These are phyloP conservation scores for Stichodactyla mertensii DNA, from an alignment of 64 coral and sea anemone genomes.

Conservation along the genomic window DNA sequence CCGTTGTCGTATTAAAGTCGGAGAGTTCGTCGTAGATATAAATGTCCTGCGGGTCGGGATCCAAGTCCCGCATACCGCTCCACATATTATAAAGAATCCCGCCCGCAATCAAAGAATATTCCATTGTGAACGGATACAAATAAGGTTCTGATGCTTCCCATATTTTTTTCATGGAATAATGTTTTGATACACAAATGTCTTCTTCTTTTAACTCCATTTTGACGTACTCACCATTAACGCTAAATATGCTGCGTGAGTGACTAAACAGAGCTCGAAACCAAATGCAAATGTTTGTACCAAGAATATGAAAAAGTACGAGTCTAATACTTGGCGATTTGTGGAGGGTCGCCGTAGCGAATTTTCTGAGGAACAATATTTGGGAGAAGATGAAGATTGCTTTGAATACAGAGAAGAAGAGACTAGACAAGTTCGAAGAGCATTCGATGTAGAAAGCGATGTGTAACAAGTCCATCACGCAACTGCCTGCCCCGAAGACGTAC, in stretches of 20 bases:
- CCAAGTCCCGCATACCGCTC: conserved; percentile 90
- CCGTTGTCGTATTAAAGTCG: conserved; percentile 89
- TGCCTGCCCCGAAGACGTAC: conserved; percentile 92
- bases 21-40: conserved; percentile 98
- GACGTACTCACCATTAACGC: conserved; percentile 35
- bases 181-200: conserved; percentile 72
- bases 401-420: conserved; percentile 87
- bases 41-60: conserved; percentile 96
- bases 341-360: conserved; percentile 91
- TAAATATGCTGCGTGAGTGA: conserved; percentile 78
- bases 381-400: conserved; percentile 93
- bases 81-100: conserved; percentile 96
- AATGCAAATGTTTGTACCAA: conserved; percentile 90
- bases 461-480: conserved; percentile 81
- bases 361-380: conserved; percentile 91
- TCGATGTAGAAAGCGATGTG: conserved; percentile 97
- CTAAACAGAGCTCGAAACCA: conserved; percentile 97
- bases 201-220: conserved; percentile 52
- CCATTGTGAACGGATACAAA: conserved; percentile 94
- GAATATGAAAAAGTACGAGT: conserved; percentile 93
- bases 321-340: conserved; percentile 92
- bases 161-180: conserved; percentile 95
- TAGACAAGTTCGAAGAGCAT: conserved; percentile 85
- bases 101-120: conserved; percentile 85
- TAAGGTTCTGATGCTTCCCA: conserved; percentile 91